Percentiles rank a stretch among this genome's conserved stretches.
phyloP scores from a whole-genome alignment of 2,113 vertebrate species.

The Archocentrus centrarchus region DNA sequence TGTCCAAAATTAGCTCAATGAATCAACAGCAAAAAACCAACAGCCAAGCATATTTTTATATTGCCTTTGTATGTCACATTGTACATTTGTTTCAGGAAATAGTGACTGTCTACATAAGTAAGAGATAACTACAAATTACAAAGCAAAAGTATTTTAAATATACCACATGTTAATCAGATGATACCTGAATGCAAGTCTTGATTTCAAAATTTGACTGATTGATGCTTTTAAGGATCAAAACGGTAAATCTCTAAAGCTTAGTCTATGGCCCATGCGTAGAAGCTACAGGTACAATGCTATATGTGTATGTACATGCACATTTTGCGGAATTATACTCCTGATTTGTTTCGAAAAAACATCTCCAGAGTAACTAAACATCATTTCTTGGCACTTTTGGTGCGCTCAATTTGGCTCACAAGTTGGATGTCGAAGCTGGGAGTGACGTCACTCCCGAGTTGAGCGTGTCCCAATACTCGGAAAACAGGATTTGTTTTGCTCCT shows the following conservation, averaged over 20 bases:
- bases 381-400: background rate
- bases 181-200: rapidly evolving
- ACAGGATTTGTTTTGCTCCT: background rate
- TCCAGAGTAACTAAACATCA: background rate
- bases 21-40: background rate
- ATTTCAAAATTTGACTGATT: background rate
- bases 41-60: background rate
- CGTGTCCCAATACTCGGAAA: background rate
- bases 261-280: rapidly evolving
- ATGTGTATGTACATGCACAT: background rate
- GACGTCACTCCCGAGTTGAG: rapidly evolving
- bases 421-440: rapidly evolving
- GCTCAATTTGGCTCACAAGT: background rate
- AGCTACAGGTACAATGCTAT: background rate
- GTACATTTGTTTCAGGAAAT: background rate
- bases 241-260: background rate
- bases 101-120: no score
- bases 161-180: background rate
- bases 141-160: background rate
- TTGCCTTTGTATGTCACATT: background rate
- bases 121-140: no score
- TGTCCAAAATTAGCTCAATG: slow-evolving; percentile 2
- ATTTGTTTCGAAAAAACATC: background rate
- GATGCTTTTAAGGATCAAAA: background rate
- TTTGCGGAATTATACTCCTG: background rate